These are phyloP conservation scores for Eurytoma adleriae DNA, from an alignment of 2,888 invertebrate species.

Conservation along the genomic window DNA sequence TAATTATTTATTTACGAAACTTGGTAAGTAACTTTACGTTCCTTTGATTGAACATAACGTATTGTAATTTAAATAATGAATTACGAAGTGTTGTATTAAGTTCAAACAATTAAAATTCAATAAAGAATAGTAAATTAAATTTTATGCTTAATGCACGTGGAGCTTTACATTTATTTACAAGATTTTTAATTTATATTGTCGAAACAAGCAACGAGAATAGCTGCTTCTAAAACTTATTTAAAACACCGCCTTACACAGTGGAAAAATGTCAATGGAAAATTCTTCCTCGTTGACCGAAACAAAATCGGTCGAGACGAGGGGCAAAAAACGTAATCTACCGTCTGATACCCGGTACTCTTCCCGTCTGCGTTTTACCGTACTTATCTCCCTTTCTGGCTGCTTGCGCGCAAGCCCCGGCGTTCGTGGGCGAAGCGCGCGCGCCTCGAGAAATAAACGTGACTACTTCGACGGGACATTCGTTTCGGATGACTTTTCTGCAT, in stretches of 20 bases:
- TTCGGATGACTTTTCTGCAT: constrained; percentile 25
- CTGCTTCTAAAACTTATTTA: too few species aligned
- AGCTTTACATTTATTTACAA: too few species aligned
- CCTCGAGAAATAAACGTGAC: constrained; percentile 20
- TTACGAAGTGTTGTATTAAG: too few species aligned
- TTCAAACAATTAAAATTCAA: too few species aligned
- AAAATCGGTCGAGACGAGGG: background rate
- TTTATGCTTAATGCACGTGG: too few species aligned
- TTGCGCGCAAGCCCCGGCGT: background rate
- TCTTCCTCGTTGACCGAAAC: background rate
- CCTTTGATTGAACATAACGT: too few species aligned
- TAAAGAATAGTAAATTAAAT: too few species aligned
- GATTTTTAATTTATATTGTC: too few species aligned
- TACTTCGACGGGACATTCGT: background rate
- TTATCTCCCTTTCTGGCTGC: background rate
- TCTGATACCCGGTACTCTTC: background rate
- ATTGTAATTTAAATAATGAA: too few species aligned
- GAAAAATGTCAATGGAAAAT: background rate
- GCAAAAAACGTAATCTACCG: background rate
- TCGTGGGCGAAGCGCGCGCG: constrained; percentile 16
- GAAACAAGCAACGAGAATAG: too few species aligned
- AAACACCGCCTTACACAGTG: background rate
- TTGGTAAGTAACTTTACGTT: too few species aligned
- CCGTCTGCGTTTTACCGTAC: background rate
- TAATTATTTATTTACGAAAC: too few species aligned